Conservation (phyloP, 2,113 vertebrate genomes). For the Siniperca knerii region DNA sequence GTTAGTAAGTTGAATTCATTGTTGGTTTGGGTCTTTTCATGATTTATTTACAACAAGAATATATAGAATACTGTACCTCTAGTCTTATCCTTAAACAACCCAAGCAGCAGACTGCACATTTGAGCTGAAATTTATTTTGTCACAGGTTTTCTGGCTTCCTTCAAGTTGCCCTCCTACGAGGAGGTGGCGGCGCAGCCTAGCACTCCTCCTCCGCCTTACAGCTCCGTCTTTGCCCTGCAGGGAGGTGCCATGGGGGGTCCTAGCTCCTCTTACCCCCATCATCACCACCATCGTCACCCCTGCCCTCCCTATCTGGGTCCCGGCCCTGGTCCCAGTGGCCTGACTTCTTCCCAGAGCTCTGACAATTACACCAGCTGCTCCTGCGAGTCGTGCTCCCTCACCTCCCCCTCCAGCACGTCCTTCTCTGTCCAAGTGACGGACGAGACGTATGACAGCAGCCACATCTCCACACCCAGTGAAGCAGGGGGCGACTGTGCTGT, state of each 20-base stretch:
- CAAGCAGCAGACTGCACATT: not conserved
- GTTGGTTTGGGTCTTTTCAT: too few relatives aligned
- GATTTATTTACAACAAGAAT: not conserved
- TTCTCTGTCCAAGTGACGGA: slow-evolving; percentile 88
- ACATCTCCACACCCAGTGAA: slow-evolving; percentile 81
- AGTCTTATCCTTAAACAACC: not conserved
- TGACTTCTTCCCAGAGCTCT: slow-evolving; percentile 88
- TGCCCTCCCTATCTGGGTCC: slow-evolving; percentile 74
- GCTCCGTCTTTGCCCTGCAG: slow-evolving; percentile 84
- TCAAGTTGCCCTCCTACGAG: slow-evolving; percentile 95
- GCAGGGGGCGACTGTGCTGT: slow-evolving; percentile 43
- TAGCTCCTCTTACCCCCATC: slow-evolving; percentile 66
- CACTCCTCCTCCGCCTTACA: slow-evolving; percentile 95
- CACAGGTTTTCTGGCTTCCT: slow-evolving; percentile 92
- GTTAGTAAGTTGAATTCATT: too few relatives aligned
- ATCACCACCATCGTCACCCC: slow-evolving; percentile 70
- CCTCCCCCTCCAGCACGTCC: slow-evolving; percentile 89
- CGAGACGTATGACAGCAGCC: slow-evolving; percentile 87
- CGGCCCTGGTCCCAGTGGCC: slow-evolving; percentile 74
- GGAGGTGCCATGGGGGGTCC: slow-evolving; percentile 71
- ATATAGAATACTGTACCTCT: not conserved
- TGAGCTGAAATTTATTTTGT: not conserved
- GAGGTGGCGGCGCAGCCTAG: slow-evolving; percentile 92
- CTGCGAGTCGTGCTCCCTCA: slow-evolving; percentile 90
- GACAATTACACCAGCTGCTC: slow-evolving; percentile 91